phyloP scores from a whole-genome alignment of 2,113 vertebrate species.

The Pelecanoides urinatrix region DNA sequence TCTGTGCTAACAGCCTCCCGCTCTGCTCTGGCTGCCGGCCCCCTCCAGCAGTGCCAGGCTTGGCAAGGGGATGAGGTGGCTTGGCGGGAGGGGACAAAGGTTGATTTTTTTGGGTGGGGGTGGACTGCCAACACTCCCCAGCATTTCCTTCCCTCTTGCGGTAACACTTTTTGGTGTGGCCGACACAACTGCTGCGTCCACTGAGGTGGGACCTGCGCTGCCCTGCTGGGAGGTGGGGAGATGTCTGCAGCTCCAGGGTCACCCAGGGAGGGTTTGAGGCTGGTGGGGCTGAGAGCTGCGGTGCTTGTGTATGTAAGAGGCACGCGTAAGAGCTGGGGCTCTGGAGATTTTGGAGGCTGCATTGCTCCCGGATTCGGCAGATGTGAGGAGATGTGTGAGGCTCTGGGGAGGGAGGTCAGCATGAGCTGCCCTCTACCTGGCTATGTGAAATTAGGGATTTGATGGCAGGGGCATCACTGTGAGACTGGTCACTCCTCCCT shows the following conservation, averaged over 20 bases:
- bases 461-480: not conserved
- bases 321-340: not conserved
- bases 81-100: not conserved
- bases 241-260: not conserved
- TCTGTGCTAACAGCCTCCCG: not conserved
- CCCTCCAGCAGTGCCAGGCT: not conserved
- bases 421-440: not conserved
- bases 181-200: accelerated
- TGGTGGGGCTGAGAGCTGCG: not conserved
- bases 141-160: not conserved
- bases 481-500: not conserved
- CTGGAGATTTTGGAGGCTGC: not conserved
- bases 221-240: not conserved
- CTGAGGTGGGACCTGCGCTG: not conserved
- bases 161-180: not conserved
- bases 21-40: not conserved
- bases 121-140: not conserved
- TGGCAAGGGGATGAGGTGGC: not conserved
- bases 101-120: accelerated
- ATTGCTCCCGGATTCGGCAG: accelerated
- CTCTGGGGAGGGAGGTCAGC: not conserved
- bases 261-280: not conserved
- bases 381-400: accelerated
- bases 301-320: not conserved
- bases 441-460: not conserved